phyloP scores from a whole-genome alignment of 2,888 invertebrate species.

The Linyphia triangularis region DNA sequence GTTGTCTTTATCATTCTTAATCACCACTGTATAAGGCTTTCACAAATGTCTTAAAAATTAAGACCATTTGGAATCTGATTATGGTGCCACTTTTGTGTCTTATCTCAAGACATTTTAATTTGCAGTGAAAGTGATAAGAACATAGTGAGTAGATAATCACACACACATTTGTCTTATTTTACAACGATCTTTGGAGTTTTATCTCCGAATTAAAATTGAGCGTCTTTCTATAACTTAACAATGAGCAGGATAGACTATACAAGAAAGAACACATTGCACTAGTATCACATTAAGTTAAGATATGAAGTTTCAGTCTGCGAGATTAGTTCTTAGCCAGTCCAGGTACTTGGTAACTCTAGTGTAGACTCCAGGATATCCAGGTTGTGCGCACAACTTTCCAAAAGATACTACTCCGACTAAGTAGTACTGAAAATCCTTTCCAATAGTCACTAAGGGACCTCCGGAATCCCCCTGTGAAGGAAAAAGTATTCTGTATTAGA shows the following conservation, averaged over 20 bases:
- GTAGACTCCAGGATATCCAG: conserved; percentile 76
- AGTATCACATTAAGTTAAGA: neutral
- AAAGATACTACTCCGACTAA: conserved; percentile 76
- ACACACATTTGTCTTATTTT: too few species aligned
- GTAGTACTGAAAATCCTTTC: conserved; percentile 57
- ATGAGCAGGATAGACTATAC: neutral
- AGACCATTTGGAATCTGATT: too few species aligned
- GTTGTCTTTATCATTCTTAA: too few species aligned
- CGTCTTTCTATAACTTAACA: neutral
- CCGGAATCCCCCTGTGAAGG: conserved; percentile 76
- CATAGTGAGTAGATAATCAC: too few species aligned
- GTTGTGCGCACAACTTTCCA: conserved; percentile 74
- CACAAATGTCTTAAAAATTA: too few species aligned
- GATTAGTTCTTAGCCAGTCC: conserved; percentile 71
- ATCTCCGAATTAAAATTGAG: neutral
- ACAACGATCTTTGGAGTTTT: too few species aligned
- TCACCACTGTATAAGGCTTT: too few species aligned
- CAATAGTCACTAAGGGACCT: conserved; percentile 75
- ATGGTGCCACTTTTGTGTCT: too few species aligned
- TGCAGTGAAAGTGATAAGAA: too few species aligned
- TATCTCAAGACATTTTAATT: too few species aligned
- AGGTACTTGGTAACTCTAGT: conserved; percentile 72
- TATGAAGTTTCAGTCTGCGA: conserved; percentile 6
- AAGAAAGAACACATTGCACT: neutral
- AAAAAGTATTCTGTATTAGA: neutral